Evolutionary conservation across 2,888 invertebrate species (phyloP), one percentile per base, ranked within the genome.

Genomic region (Pilophorus perplexus): DNA sequence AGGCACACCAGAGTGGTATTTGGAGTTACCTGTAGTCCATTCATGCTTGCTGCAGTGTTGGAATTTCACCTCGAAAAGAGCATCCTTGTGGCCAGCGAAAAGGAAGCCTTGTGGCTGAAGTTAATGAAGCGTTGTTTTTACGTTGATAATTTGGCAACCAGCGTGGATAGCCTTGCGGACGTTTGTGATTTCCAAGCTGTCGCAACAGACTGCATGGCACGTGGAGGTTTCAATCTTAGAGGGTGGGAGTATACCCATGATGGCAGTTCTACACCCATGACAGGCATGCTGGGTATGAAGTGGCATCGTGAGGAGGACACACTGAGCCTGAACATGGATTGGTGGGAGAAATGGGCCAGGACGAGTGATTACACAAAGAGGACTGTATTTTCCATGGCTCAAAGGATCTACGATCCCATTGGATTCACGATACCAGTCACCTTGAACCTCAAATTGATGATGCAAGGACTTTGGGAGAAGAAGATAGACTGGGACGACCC

Each of bases 271-370:
- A 5, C 10, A 16, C 14, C 2, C 10, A 5, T 14, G 3, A 33
- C 55, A 2, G 2, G 4, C 3, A 3, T 55, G 2, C 20, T 55
- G 22, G 72, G 20, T 33, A 38, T 22, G 16, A 69, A 22, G 65
- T 75, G 12, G 60, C 69, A 48, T 12, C 69, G 72, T 1, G 60
- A 73, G 64, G 69, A 69, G 66, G 59, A 69, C n/a, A 50, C 50
- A 3, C n/a, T 50, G 4, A 8, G 8, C 3, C 3, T 50, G 5
- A 50, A 25, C 14, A 22, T 54, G 64, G 50, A n/a, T 28, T 28
- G 12, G 5, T 25, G 27, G 69, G 67, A 25, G 22, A 68, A 6
- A 68, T 44, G 0, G 22, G n/a, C 6, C 64, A 60, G 0, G 10
- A 67, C 1, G 40, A 40, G 12, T n/a, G 38, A 3, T 4, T 10